Evolutionary conservation across 2,888 invertebrate genomes (phyloP).

Genomic region (Pollenia griseotomentosa): DNA sequence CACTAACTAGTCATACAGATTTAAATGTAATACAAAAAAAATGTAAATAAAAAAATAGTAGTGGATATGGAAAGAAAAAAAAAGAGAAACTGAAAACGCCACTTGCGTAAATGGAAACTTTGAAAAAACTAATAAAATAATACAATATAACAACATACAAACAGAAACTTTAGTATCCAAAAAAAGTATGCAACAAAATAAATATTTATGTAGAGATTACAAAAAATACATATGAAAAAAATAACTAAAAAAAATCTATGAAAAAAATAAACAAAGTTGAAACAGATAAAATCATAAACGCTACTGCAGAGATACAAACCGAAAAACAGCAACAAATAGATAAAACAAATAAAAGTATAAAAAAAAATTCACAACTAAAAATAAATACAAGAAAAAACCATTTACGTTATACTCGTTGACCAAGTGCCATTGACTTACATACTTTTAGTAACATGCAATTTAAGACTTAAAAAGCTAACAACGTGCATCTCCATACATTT

Average conservation of each 20-base stretch:
- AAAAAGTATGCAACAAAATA: constrained; percentile 28
- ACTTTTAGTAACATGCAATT: constrained; percentile 46
- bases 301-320: constrained; percentile 15
- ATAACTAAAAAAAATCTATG: neutral
- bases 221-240: constrained; percentile 28
- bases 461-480: constrained; percentile 26
- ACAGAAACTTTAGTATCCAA: constrained; percentile 23
- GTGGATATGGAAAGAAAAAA: constrained; percentile 5
- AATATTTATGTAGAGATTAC: neutral
- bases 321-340: neutral
- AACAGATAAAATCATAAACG: constrained; percentile 57
- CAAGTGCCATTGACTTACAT: constrained; percentile 73
- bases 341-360: constrained; percentile 17
- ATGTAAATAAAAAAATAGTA: constrained; percentile 59
- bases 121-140: constrained; percentile 28
- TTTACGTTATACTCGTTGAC: constrained; percentile 71
- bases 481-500: constrained; percentile 34
- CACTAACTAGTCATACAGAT: constrained; percentile 62
- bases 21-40: constrained; percentile 52
- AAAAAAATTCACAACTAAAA: constrained; percentile 46
- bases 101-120: constrained; percentile 27
- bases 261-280: neutral
- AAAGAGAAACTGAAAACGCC: constrained; percentile 15
- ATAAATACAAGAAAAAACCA: constrained; percentile 47
- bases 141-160: constrained; percentile 21